Evolutionary conservation across 2,797 vertebrate species (phyloP), one percentile per base, ranked within the genome.

Genomic region (Oreortyx pictus): DNA sequence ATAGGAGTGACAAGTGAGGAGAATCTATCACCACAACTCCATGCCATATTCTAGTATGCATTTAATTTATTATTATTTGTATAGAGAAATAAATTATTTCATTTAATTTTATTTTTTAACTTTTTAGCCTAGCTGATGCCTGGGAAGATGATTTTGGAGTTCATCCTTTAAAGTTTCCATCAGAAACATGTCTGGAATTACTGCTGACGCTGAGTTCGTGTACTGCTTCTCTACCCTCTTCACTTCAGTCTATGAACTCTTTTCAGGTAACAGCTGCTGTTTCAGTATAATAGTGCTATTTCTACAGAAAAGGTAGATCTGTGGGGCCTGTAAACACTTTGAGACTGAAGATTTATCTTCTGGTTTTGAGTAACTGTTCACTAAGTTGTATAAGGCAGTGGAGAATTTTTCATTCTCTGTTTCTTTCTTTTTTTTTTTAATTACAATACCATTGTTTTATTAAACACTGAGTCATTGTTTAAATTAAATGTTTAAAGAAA

Each of bases 141-240:
- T 99, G 99, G 99, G 98, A 99, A 97, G 98, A 96, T 97, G 98
- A 98, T 86, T 97, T 98, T 94, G 98, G 98, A 9, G 98, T 99
- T 91, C 99, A 99, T 94, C 68, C 98, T 29, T 94, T 99, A 80
- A 98, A 97, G 43, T 97, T 99, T 84, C 99, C 99, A 11, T 96
- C 97, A 90, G 97, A 97, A 67, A 98, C 99, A 22, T 99, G 99
- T 84, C 96, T 99, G 96, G 98, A 99, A 94, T 95, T 99, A 72
- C 95, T 98, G 77, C 93, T 98, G 95, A 97, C 98, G 74, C 95
- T 99, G 59, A 96, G 96, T 11, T 97, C 97, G 93, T 99, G 97
- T 96, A 99, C 98, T 24, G 75, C 96, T 17, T 94, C 95, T 4
- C 98, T 99, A 57, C 99, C 99, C 14, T 90, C 92, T 4, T 99